Conservation (phyloP, 2,888 invertebrate species). For the Pomacea canaliculata region DNA sequence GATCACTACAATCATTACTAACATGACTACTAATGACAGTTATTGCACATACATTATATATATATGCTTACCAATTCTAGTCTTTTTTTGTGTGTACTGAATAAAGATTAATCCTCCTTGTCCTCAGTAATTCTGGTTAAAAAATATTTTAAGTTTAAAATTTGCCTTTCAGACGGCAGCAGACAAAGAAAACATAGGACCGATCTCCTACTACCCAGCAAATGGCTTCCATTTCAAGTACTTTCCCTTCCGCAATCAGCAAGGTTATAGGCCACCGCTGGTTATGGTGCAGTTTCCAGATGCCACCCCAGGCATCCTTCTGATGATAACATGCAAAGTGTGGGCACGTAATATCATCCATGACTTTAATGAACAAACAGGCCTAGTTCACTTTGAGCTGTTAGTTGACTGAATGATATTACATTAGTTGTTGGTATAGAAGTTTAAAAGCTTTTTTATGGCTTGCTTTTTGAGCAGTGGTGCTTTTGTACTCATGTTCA, state of each 20-base stretch:
- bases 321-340: constrained; percentile 72
- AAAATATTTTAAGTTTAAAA: too few relatives aligned
- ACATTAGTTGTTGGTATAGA: too few relatives aligned
- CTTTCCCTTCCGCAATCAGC: constrained; percentile 72
- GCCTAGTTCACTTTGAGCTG: constrained; percentile 94
- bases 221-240: constrained; percentile 76
- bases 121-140: too few relatives aligned
- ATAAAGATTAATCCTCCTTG: neutral
- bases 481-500: too few relatives aligned
- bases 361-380: constrained; percentile 88
- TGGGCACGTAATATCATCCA: constrained; percentile 75
- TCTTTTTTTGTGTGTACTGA: neutral
- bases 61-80: neutral
- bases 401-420: constrained; percentile 80
- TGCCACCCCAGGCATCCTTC: constrained; percentile 67
- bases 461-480: too few relatives aligned
- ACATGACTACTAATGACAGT: too few relatives aligned
- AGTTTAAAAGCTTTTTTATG: too few relatives aligned
- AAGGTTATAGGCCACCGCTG: constrained; percentile 70
- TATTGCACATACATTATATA: too few relatives aligned
- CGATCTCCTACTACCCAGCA: constrained; percentile 78
- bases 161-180: constrained; percentile 78
- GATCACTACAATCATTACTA: too few relatives aligned
- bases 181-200: constrained; percentile 94
- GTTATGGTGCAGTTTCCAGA: constrained; percentile 70